Base-by-base conservation (phyloP, 2,888 invertebrate genomes). In the Tinea semifulvella region DNA sequence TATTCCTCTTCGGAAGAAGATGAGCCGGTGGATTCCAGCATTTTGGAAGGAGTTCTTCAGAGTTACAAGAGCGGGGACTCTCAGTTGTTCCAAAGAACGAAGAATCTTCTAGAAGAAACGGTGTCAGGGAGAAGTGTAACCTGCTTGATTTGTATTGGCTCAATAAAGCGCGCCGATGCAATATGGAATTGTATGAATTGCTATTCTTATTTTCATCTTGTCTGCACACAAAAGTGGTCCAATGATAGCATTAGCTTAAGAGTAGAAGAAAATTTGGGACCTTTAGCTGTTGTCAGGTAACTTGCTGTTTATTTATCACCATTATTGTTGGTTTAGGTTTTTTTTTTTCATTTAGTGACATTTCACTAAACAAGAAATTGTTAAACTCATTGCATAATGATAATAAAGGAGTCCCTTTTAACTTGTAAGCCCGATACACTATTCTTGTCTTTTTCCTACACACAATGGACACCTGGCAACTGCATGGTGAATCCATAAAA, bases 211-310 rank as follows among this genome's bases (percentile, higher is more conserved):
- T 90, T 96, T 59, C 97, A 97, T 71, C 75, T 97, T 25, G 82
- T 85, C 38, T 97, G 97, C 61, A 91, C 96, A 50, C 93, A 93
- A 64, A 88, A 92, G 59, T 97, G 97, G 97, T 89, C 93, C 1
- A 91, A 90, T 56, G 96, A 97, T 61, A 93, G 91, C 53, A 85
- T 94, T 43, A 86, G 82, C 47, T 85, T 90, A 52, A 88, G 31
- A 7, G 11, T 85, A 53, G 85, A 86, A 48, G 76, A 76, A 47
- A 74, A 74, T 38, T 72, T 82, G 10, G 84, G 76, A 2, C 74
- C 82, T 10, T 26, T 26, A 11, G 11, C 26, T 31, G 13, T 31
- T 11, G 13, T 31, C 4, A 31, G 31, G 31, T 31, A 13, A 31
- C 14, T 31, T n/a, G n/a, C n/a, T n/a, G n/a, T n/a, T n/a, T n/a